These are phyloP conservation scores for Macrobrachium nipponense DNA, from an alignment of 1,140 invertebrate species.

Conservation along the genomic window DNA sequence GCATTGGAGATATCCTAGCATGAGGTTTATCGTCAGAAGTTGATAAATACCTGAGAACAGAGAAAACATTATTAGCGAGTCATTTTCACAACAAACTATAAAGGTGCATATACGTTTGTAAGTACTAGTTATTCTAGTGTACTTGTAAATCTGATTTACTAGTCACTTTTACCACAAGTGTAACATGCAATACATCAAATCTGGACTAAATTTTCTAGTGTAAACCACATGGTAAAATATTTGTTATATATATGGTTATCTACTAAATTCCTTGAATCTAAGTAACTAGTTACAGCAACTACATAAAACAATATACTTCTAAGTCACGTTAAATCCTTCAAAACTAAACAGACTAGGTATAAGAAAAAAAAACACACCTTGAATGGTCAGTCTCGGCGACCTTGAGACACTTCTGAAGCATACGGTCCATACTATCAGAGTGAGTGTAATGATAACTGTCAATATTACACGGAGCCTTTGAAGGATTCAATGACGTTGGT, in stretches of 20 bases:
- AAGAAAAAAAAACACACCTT: neutral
- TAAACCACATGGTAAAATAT: too few relatives aligned
- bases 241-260: too few relatives aligned
- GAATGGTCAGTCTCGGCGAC: neutral
- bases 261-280: too few relatives aligned
- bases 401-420: constrained; percentile 36
- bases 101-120: neutral
- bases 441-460: constrained; percentile 54
- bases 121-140: too few relatives aligned
- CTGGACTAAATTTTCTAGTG: too few relatives aligned
- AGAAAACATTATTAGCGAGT: neutral
- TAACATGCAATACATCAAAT: too few relatives aligned
- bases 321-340: neutral
- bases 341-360: neutral
- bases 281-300: too few relatives aligned
- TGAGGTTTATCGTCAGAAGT: constrained; percentile 40
- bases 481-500: constrained; percentile 23
- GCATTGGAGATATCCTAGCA: constrained; percentile 37
- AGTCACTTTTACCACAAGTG: too few relatives aligned
- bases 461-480: constrained; percentile 26
- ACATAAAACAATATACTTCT: too few relatives aligned
- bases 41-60: neutral
- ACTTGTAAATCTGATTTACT: too few relatives aligned
- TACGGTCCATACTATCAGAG: constrained; percentile 34
- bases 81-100: neutral